Conservation (phyloP, 2,113 vertebrate species). For the Trematocara stigmaticum region DNA sequence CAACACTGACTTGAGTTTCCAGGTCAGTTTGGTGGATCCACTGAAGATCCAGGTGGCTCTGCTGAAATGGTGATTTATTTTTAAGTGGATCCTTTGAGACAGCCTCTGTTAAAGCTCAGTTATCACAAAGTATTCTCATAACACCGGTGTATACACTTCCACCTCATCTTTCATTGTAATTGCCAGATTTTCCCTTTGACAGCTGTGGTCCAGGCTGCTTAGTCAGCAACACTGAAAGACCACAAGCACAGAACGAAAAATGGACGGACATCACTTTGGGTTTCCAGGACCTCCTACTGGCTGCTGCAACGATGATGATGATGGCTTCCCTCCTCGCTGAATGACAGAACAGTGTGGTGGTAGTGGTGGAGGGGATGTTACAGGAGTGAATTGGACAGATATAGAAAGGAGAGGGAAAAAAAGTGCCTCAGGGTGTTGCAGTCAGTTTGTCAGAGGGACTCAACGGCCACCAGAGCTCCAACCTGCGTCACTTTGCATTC, state of each 20-base stretch:
- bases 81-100: background rate
- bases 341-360: conserved; percentile 1
- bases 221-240: background rate
- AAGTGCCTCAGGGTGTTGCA: conserved; percentile 22
- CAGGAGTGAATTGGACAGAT: conserved; percentile 4
- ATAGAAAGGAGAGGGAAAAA: background rate
- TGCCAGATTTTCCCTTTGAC: background rate
- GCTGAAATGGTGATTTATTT: background rate
- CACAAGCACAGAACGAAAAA: background rate
- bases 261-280: background rate
- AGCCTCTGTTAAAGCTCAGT: background rate
- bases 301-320: background rate
- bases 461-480: conserved; percentile 67
- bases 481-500: conserved; percentile 79
- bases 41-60: background rate
- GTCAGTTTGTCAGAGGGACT: conserved; percentile 67
- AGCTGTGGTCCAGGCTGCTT: background rate
- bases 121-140: background rate
- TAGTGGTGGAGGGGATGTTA: background rate
- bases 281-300: background rate
- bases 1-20: background rate
- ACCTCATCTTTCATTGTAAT: background rate
- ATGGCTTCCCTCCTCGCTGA: background rate
- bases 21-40: background rate
- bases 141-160: rapidly evolving